phyloP scores from a whole-genome alignment of 2,113 vertebrate species.

The Dipodomys ordii region DNA sequence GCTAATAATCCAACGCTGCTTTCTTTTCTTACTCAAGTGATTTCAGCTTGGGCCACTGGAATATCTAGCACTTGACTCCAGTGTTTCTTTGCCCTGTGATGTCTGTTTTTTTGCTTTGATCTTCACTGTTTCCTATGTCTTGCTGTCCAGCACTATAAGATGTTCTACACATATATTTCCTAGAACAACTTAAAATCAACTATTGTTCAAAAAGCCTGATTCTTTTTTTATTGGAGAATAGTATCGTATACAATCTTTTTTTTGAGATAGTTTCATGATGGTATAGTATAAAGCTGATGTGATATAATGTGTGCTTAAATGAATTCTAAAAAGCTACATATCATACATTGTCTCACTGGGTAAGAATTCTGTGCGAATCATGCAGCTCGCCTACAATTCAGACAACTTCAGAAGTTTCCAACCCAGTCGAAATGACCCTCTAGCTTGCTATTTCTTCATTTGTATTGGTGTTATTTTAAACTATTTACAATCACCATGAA shows the following conservation, averaged over 20 bases:
- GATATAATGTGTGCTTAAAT: neutral
- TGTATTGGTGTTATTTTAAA: neutral
- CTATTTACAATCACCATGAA: constrained; percentile 45
- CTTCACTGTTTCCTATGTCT: neutral
- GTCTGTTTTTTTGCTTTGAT: neutral
- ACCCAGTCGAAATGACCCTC: neutral
- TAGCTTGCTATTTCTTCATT: neutral
- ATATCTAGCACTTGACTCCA: neutral
- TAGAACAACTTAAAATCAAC: neutral
- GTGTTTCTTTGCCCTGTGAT: neutral
- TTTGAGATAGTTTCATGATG: neutral
- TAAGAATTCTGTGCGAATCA: neutral
- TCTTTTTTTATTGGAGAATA: neutral
- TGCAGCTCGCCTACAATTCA: neutral
- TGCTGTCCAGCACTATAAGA: neutral
- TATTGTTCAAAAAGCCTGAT: neutral
- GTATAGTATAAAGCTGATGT: neutral
- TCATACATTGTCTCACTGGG: neutral
- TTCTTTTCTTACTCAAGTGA: constrained; percentile 17
- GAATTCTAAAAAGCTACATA: constrained; percentile 17
- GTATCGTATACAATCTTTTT: neutral
- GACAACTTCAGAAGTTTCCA: neutral
- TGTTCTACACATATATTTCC: neutral
- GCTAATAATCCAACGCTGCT: neutral
- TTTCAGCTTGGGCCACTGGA: neutral